phyloP scores from a whole-genome alignment of 2,888 invertebrate genomes.

The Xestia sexstrigata region DNA sequence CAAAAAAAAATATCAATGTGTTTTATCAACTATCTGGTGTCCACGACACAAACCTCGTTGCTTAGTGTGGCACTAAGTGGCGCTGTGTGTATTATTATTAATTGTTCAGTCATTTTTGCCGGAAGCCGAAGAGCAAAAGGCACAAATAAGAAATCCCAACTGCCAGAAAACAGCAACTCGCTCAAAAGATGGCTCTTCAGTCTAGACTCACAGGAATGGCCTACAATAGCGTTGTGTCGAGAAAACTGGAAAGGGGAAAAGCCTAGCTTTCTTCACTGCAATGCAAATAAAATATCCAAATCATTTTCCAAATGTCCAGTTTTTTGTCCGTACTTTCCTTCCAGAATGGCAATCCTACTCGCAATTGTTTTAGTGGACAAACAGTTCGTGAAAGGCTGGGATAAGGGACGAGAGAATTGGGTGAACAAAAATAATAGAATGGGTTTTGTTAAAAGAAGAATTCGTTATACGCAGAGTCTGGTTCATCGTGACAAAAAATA shows the following conservation, averaged over 20 bases:
- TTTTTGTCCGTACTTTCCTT: background rate
- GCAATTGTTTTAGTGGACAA: constrained; percentile 82
- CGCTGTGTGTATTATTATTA: too few species aligned
- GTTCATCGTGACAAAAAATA: background rate
- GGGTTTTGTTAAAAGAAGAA: constrained; percentile 25
- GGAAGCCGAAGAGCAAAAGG: background rate
- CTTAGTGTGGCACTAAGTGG: too few species aligned
- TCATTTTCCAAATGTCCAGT: background rate
- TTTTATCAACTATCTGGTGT: too few species aligned
- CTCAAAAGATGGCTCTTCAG: too few species aligned
- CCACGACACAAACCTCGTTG: too few species aligned
- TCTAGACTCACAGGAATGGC: too few species aligned
- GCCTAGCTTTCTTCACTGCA: background rate
- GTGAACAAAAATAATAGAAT: constrained; percentile 42
- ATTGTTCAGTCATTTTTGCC: background rate
- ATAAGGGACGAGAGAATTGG: constrained; percentile 65
- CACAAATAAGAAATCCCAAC: background rate
- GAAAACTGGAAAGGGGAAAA: background rate
- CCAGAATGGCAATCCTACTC: constrained; percentile 10
- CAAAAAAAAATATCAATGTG: too few species aligned
- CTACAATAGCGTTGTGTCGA: background rate
- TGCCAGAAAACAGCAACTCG: background rate
- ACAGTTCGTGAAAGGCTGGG: constrained; percentile 77
- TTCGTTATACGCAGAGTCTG: background rate
- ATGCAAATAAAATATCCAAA: background rate